These are phyloP conservation scores for Timema cristinae DNA, from an alignment of 2,888 invertebrate species.

Conservation along the genomic window DNA sequence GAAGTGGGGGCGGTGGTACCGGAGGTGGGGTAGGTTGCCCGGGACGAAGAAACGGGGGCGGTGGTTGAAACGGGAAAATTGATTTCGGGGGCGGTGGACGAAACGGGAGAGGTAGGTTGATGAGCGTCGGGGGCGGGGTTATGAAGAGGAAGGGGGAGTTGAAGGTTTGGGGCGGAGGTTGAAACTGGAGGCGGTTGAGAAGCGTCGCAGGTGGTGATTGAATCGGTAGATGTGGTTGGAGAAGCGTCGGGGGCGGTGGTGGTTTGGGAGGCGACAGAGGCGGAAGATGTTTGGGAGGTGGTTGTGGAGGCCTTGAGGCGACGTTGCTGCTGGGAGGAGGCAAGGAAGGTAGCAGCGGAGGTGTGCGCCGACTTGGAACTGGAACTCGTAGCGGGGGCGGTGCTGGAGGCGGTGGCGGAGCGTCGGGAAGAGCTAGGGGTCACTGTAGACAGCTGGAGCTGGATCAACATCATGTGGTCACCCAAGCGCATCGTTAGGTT, in stretches of 20 bases:
- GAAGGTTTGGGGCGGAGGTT: too few species aligned
- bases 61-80: too few species aligned
- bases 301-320: slow-evolving; percentile 22
- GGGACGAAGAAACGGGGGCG: too few species aligned
- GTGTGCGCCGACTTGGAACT: slow-evolving; percentile 24
- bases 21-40: slow-evolving; percentile 30
- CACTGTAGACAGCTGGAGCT: slow-evolving; percentile 86
- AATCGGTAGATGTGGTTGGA: slow-evolving; percentile 35
- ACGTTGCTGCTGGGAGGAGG: slow-evolving; percentile 21
- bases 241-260: slow-evolving; percentile 34
- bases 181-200: not conserved
- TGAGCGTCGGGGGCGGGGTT: too few species aligned
- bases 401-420: slow-evolving; percentile 41
- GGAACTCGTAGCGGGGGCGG: slow-evolving; percentile 25
- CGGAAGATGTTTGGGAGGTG: slow-evolving; percentile 13
- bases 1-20: slow-evolving; percentile 35
- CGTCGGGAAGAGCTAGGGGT: slow-evolving; percentile 51
- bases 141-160: not conserved
- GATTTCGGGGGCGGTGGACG: too few species aligned
- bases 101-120: too few species aligned
- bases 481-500: slow-evolving; percentile 93
- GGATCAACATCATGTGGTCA: slow-evolving; percentile 97
- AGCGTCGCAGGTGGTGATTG: slow-evolving; percentile 40
- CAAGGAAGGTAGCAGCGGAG: slow-evolving; percentile 31
- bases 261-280: slow-evolving; percentile 15